Evolutionary conservation across 2,113 vertebrate species (phyloP).

Genomic region (Psophia crepitans): DNA sequence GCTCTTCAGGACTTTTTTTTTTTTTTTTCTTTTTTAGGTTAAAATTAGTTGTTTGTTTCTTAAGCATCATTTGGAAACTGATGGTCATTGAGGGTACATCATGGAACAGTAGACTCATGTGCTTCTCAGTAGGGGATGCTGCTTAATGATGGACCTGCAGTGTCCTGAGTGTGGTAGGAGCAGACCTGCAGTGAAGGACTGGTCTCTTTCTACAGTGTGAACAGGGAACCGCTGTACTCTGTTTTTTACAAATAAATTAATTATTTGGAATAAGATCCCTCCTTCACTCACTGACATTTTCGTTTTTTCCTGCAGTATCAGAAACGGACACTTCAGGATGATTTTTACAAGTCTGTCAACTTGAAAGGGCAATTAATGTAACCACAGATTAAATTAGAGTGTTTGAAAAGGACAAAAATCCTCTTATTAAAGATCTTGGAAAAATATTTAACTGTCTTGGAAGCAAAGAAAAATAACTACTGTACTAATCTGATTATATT

Average conservation of each 20-base stretch:
- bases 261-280: not conserved
- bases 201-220: not conserved
- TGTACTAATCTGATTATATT: not conserved
- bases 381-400: not conserved
- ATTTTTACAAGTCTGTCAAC: not conserved
- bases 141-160: not conserved
- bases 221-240: not conserved
- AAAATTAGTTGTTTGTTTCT: not conserved
- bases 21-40: not conserved
- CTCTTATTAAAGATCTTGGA: not conserved
- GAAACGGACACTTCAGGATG: not conserved
- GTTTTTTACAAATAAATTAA: not conserved
- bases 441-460: not conserved
- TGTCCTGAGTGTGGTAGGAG: constrained; percentile 4
- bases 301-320: not conserved
- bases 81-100: not conserved
- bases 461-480: not conserved
- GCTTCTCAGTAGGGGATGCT: not conserved
- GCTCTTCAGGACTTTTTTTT: too few species aligned
- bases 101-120: constrained; percentile 11
- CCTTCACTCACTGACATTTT: not conserved
- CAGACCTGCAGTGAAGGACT: not conserved
- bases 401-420: not conserved
- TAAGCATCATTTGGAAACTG: not conserved
- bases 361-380: not conserved